Base-by-base conservation (phyloP, 2,113 vertebrate species). In the Perccottus glenii region DNA sequence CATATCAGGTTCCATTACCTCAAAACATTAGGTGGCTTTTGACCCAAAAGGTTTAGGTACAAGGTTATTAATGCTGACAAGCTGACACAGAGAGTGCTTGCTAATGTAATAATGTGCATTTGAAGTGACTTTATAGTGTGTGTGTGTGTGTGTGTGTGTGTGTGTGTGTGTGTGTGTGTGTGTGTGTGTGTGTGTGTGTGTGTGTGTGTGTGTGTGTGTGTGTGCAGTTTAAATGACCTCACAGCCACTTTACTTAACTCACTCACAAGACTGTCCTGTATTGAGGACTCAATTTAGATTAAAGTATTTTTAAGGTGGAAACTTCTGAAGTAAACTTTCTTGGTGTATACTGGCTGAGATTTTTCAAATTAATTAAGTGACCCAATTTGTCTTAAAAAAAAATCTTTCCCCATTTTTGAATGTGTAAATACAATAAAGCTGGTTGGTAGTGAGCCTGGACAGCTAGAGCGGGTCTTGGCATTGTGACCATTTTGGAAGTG, bases 1-100 rank as follows among this genome's bases (percentile, higher is more conserved):
- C 60, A 12, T 61, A 83, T 85, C 82, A 52, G 36, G 80, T 85
- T 85, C 70, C 63, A 49, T 70, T 75, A 82, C 60, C 72, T 81
- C 51, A 66, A 53, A 60, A 68, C 79, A 64, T 59, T 62, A 36
- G 73, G 62, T 27, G 1, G n/a, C 46, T 49, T 44, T 11, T 57
- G 75, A 76, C 69, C 5, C 2, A 38, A 16, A 70, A 59, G 49
- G 67, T 75, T 60, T 33, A 60, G 74, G 73, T 47, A 4, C 5
- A 15, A 11, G 67, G 10, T 78, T 83, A 80, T 84, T 70, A 70
- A 62, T 44, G 10, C 64, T n/a, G 84, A 86, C 82, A 80, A 76
- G 14, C 48, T 78, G 87, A 76, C 78, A 32, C 50, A 43, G 49
- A 27, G 19, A 50, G 36, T 55, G 60, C 57, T 46, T 66, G 66